Percentiles rank a stretch among this genome's conserved stretches.
phyloP scores from a whole-genome alignment of 23 tunicate genomes.

The Botrylloides violaceus region DNA sequence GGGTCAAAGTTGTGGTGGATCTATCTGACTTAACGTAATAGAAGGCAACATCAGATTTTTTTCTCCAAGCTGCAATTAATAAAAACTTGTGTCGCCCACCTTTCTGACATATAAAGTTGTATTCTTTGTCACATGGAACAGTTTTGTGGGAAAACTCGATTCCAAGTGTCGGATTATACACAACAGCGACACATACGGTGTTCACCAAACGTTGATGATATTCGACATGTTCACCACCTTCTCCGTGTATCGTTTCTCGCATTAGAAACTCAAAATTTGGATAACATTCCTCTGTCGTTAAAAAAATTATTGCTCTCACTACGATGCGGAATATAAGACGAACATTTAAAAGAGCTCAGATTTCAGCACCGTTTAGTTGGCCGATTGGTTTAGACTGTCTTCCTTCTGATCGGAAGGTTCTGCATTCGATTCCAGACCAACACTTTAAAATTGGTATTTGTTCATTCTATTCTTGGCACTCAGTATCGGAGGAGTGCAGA shows the following conservation, averaged over 20 bases:
- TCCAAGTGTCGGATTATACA: slow-evolving; percentile 12
- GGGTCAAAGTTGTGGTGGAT: too few species aligned
- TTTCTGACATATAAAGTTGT: slow-evolving; percentile 9
- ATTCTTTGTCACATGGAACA: slow-evolving; percentile 5
- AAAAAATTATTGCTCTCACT: too few species aligned
- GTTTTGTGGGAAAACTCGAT: slow-evolving; percentile 14
- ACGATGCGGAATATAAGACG: too few species aligned
- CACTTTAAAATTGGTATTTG: too few species aligned
- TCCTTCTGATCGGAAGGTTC: too few species aligned
- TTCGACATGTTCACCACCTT: background rate
- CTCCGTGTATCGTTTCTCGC: background rate
- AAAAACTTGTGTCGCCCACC: background rate
- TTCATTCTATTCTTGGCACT: too few species aligned
- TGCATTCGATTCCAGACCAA: too few species aligned
- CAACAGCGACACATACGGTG: background rate
- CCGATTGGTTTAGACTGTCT: too few species aligned
- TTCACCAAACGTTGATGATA: background rate
- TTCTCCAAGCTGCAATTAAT: background rate
- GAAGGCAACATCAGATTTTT: background rate
- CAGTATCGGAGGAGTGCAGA: too few species aligned
- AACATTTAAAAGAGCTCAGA: too few species aligned
- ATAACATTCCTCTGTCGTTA: slow-evolving; percentile 12
- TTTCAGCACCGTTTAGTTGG: too few species aligned
- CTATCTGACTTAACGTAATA: too few species aligned
- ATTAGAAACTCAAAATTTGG: background rate